Conservation (phyloP, 2,888 invertebrate genomes). For the Heliconius erato region DNA sequence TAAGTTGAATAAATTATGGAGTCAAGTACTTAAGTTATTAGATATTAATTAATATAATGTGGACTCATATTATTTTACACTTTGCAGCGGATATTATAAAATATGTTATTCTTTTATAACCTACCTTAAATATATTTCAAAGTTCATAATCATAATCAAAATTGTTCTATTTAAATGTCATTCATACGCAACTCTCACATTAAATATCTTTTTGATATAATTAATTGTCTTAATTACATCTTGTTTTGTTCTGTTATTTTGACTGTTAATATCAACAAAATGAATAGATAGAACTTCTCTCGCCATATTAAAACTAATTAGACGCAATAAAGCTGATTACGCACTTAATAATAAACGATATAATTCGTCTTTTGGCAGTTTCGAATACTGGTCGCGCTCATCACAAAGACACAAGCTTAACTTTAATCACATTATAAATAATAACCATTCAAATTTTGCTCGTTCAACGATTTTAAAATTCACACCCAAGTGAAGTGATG, state of each 20-base stretch:
- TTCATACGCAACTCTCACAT: not conserved
- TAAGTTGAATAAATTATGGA: not conserved
- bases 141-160: not conserved
- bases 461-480: slow-evolving; percentile 32
- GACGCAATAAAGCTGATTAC: slow-evolving; percentile 63
- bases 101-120: not conserved
- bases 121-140: not conserved
- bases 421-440: slow-evolving; percentile 24
- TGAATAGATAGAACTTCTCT: not conserved
- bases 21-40: not conserved
- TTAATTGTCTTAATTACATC: slow-evolving; percentile 3
- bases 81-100: not conserved
- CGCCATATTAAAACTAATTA: slow-evolving; percentile 42
- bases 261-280: not conserved
- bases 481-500: slow-evolving; percentile 7
- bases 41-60: not conserved
- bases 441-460: slow-evolving; percentile 29
- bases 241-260: slow-evolving; percentile 9
- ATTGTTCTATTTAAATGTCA: not conserved
- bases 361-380: slow-evolving; percentile 79
- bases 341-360: slow-evolving; percentile 61
- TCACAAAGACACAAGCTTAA: slow-evolving; percentile 79
- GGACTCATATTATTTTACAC: not conserved
- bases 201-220: not conserved
- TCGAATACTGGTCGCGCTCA: slow-evolving; percentile 78